phyloP scores from a whole-genome alignment of 2,113 vertebrate genomes.

The Austrofundulus limnaeus region DNA sequence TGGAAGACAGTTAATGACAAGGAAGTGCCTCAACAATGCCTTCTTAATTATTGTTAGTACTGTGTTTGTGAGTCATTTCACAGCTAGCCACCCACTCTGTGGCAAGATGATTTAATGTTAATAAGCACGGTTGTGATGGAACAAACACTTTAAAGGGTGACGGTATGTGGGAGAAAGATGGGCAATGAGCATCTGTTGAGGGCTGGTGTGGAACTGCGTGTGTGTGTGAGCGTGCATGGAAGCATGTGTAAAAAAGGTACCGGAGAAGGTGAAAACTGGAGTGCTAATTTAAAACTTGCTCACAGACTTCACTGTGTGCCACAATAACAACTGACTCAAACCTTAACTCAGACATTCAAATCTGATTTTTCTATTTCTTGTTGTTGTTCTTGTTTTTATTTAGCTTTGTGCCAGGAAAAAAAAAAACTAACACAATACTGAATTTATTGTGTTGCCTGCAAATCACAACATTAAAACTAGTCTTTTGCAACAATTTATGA shows the following conservation, averaged over 20 bases:
- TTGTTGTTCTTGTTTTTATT: no score
- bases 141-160: slow-evolving; percentile 50
- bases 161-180: slow-evolving; percentile 57
- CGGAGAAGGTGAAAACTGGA: slow-evolving; percentile 45
- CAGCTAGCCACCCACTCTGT: slow-evolving; percentile 66
- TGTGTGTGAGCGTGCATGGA: background rate
- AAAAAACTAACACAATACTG: background rate
- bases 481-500: slow-evolving; percentile 1
- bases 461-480: slow-evolving; percentile 2
- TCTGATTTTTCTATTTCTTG: background rate
- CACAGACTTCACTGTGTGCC: slow-evolving; percentile 38
- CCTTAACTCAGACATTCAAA: slow-evolving; percentile 8
- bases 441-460: background rate
- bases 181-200: slow-evolving; percentile 52
- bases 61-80: slow-evolving; percentile 65
- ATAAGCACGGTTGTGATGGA: slow-evolving; percentile 56
- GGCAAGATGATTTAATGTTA: slow-evolving; percentile 59
- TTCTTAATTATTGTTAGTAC: slow-evolving; percentile 63
- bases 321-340: slow-evolving; percentile 12
- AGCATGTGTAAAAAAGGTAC: slow-evolving; percentile 13
- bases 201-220: slow-evolving; percentile 15
- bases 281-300: slow-evolving; percentile 41
- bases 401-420: slow-evolving; percentile 1
- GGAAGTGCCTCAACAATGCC: slow-evolving; percentile 51
- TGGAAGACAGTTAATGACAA: slow-evolving; percentile 33